Evolutionary conservation across 2,797 vertebrate genomes (phyloP), one percentile per base, ranked within the genome.

Genomic region (Anisognathus igniventris): DNA sequence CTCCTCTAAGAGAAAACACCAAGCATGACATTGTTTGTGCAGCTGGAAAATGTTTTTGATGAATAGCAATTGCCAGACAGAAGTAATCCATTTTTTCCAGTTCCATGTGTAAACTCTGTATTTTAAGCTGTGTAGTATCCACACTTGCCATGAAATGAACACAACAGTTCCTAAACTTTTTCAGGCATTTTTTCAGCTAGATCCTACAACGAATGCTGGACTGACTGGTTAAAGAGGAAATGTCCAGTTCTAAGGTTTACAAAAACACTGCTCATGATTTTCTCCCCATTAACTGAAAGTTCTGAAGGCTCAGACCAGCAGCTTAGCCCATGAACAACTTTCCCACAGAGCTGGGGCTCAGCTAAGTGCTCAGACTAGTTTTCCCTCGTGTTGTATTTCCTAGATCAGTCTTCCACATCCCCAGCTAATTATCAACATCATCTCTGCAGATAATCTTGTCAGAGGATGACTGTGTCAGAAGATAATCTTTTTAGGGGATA

Each of bases 401-500:
- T 92, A 65, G 74, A 95, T 88, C 82, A 44, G 56, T 61, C 42
- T 79, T 92, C 65, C 61, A 88, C 30, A 86, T 79, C 64, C 39
- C 75, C 87, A 74, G 61, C 61, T 96, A 92, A 93, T 95, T 95
- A 83, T 81, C 95, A 91, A 70, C 60, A 87, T 93, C 31, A 87
- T 89, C 77, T 96, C 58, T 56, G 56, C 44, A 83, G 64, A 88
- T 92, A 96, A 94, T 93, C 78, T 90, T 96, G 71, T 91, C 86
- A 89, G 21, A 88, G 70, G 50, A 92, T 93, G 84, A 74, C 60
- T 57, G 58, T 53, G 70, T 72, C 74, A 94, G 56, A 67, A 84
- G 73, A 95, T 95, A 95, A 95, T 94, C 81, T 95, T 96, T 93
- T 96, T 80, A 88, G 71, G 67, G 84, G 70, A 95, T 96, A 93